phyloP scores from a whole-genome alignment of 2,888 invertebrate genomes.

The Hermaeophaga mercurialis region DNA sequence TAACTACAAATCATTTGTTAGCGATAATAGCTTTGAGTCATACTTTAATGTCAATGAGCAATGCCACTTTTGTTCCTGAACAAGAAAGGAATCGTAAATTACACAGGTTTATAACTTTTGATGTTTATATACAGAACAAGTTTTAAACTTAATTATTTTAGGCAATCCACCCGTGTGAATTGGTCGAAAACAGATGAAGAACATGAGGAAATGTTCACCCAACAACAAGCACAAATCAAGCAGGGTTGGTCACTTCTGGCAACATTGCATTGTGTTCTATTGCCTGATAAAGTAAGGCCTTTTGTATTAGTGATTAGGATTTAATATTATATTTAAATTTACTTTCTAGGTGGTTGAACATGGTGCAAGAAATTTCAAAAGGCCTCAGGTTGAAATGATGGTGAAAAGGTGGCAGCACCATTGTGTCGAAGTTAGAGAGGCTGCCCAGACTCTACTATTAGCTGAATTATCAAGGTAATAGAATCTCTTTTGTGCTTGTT shows the following conservation, averaged over 20 bases:
- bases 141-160: no score
- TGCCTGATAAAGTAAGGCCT: slow-evolving; percentile 91
- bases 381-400: slow-evolving; percentile 97
- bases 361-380: slow-evolving; percentile 81
- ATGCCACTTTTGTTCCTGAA: slow-evolving; percentile 90
- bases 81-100: slow-evolving; percentile 80
- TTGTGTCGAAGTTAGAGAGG: slow-evolving; percentile 95
- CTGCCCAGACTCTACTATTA: slow-evolving; percentile 91
- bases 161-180: slow-evolving; percentile 68
- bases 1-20: slow-evolving; percentile 81
- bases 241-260: slow-evolving; percentile 97
- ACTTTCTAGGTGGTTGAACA: slow-evolving; percentile 54
- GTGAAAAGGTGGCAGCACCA: slow-evolving; percentile 99
- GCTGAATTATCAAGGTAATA: slow-evolving; percentile 74
- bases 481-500: neutral
- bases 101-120: slow-evolving; percentile 62
- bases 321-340: slow-evolving; percentile 6
- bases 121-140: neutral
- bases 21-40: slow-evolving; percentile 94
- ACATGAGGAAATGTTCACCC: slow-evolving; percentile 80
- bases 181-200: slow-evolving; percentile 80
- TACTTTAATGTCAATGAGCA: slow-evolving; percentile 97
- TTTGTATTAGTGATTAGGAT: no score
- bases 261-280: slow-evolving; percentile 92
- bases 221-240: slow-evolving; percentile 91